Percentiles rank a stretch among this genome's conserved stretches.
Conservation (phyloP, 1,140 invertebrate genomes). For the Macrosteles quadrilineatus region DNA sequence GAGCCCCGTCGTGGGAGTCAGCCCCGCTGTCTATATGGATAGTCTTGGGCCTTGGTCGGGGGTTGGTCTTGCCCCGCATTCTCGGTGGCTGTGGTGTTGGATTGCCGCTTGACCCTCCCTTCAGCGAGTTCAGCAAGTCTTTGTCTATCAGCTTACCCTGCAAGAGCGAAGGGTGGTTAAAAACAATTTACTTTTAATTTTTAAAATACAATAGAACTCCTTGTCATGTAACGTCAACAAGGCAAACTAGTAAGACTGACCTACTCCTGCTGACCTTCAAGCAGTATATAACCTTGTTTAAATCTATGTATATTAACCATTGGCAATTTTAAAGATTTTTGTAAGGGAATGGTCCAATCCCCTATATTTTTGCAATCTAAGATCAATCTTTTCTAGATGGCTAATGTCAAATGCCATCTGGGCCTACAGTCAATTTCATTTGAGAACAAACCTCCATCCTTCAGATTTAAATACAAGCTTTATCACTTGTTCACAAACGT, state of each 20-base stretch:
- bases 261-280: no score
- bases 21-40: constrained; percentile 82
- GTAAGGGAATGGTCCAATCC: no score
- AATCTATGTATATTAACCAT: no score
- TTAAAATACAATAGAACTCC: neutral
- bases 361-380: no score
- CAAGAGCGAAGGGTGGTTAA: constrained; percentile 36
- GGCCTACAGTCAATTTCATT: no score
- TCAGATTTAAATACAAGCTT: no score
- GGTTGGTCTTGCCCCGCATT: constrained; percentile 56
- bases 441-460: no score
- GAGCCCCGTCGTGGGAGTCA: constrained; percentile 72
- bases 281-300: no score
- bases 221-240: neutral
- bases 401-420: no score
- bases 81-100: constrained; percentile 48
- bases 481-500: no score
- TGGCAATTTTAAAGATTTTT: no score
- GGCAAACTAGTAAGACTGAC: neutral
- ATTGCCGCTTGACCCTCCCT: constrained; percentile 39
- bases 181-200: neutral
- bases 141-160: constrained; percentile 77
- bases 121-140: constrained; percentile 66
- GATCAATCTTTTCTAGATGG: no score
- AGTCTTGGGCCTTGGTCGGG: constrained; percentile 77